Evolutionary conservation across 2,797 vertebrate genomes (phyloP), one percentile per base, ranked within the genome.

Genomic region (Bradypus variegatus): DNA sequence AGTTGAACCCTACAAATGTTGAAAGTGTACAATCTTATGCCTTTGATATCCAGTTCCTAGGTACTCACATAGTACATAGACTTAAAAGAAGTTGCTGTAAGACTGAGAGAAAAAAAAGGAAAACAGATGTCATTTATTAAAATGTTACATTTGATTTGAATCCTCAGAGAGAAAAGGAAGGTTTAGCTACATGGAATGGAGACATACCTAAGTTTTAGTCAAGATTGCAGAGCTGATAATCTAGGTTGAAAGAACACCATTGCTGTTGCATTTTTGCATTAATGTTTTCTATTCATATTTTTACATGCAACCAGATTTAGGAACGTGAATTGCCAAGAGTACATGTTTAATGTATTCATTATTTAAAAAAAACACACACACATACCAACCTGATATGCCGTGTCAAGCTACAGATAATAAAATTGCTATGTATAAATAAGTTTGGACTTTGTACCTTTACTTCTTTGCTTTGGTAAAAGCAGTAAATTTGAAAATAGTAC

Each of bases 101-200:
- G 85, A 64, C 45, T 62, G 38, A 65, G 3, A 6, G 16, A 6
- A 36, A 21, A 21, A 76, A 92, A 70, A 33, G 8, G 29, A 69
- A 93, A 91, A 67, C 79, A 89, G 50, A 84, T 93, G 58, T 13
- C 67, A 50, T 79, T 93, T 94, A 87, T 94, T 93, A 93, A 95
- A 95, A 85, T 21, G 81, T n/a, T 41, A 65, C 86, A 65, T 79
- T 93, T 72, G 67, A 27, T 82, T 75, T 77, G 78, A 93, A 70
- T 92, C 21, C 38, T 91, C 79, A 64, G 64, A 55, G 65, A 72
- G 33, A 85, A 82, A 94, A 88, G n/a, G 64, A 94, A 78, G 48
- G 14, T 23, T 88, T 80, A 64, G 21, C 62, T 94, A 50, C 9
- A 45, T 41, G 29, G 21, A 86, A 86, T 90, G 50, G 36, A 88